Evolutionary conservation across 2,888 invertebrate species (phyloP).

Genomic region (Neuroscelio doddi): DNA sequence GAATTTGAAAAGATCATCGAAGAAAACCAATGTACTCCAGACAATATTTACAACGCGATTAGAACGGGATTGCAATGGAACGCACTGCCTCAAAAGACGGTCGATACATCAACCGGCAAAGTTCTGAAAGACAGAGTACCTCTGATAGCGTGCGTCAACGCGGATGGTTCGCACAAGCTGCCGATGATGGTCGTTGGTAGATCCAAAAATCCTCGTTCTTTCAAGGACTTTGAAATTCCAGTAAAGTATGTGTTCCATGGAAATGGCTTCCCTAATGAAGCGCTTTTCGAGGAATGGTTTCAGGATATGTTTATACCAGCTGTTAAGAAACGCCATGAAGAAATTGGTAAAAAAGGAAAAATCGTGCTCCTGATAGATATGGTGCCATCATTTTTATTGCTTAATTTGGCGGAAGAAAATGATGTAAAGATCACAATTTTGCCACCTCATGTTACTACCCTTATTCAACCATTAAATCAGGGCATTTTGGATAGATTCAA

Average conservation of each 20-base stretch:
- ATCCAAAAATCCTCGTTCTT: slow-evolving; percentile 34
- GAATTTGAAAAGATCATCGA: slow-evolving; percentile 33
- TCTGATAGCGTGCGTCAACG: slow-evolving; percentile 30
- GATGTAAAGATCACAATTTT: slow-evolving; percentile 25
- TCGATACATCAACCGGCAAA: slow-evolving; percentile 17
- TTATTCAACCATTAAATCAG: slow-evolving; percentile 33
- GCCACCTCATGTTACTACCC: slow-evolving; percentile 29
- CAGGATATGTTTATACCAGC: slow-evolving; percentile 24
- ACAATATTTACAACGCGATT: slow-evolving; percentile 36
- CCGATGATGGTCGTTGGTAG: slow-evolving; percentile 37
- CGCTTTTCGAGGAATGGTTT: slow-evolving; percentile 34
- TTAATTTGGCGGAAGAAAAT: slow-evolving; percentile 18
- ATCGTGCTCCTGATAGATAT: slow-evolving; percentile 24
- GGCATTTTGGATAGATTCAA: slow-evolving; percentile 28
- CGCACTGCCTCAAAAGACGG: slow-evolving; percentile 24
- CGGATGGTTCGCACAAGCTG: slow-evolving; percentile 30
- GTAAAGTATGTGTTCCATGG: slow-evolving; percentile 37
- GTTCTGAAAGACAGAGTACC: slow-evolving; percentile 36
- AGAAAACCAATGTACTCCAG: slow-evolving; percentile 20
- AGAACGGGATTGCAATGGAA: slow-evolving; percentile 35
- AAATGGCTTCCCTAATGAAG: slow-evolving; percentile 29
- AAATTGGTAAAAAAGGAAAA: background rate
- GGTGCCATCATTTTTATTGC: slow-evolving; percentile 17
- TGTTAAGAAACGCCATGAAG: slow-evolving; percentile 1
- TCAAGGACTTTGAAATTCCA: slow-evolving; percentile 31